phyloP scores from a whole-genome alignment of 2,888 invertebrate species.

The Marasmarcha lunaedactyla region DNA sequence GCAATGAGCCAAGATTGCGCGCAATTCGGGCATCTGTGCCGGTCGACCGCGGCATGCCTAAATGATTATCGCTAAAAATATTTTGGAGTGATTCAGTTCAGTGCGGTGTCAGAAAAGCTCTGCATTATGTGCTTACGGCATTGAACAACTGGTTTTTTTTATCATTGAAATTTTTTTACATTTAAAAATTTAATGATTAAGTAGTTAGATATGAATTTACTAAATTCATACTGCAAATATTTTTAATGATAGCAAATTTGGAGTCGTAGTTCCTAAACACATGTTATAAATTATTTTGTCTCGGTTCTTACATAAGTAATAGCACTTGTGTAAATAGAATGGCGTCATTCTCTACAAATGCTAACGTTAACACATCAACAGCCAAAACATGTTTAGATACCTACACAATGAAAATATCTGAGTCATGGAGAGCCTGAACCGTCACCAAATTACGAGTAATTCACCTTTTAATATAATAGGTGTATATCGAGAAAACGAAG shows the following conservation, averaged over 20 bases:
- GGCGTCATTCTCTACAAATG: constrained; percentile 57
- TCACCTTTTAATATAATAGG: no score
- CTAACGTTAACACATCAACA: constrained; percentile 47
- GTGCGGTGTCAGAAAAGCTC: constrained; percentile 1
- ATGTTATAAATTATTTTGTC: not conserved
- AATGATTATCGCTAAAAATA: constrained; percentile 15
- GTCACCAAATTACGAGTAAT: no score
- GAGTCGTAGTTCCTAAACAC: no score
- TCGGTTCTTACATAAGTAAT: not conserved
- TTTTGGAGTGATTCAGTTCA: constrained; percentile 6
- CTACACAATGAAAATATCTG: no score
- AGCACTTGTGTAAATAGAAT: constrained; percentile 28
- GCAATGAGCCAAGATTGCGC: constrained; percentile 3
- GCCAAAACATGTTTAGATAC: constrained; percentile 34
- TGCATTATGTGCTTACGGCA: constrained; percentile 4
- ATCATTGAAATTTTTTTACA: no score
- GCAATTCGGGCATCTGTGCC: constrained; percentile 1
- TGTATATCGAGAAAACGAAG: no score
- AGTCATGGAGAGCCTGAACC: no score
- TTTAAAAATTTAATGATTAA: no score
- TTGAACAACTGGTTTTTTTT: constrained; percentile 19
- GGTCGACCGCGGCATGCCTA: not conserved
- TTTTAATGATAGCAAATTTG: no score
- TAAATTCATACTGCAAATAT: no score
- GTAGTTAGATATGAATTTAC: no score